Evolutionary conservation across 2,888 invertebrate species (phyloP).

Genomic region (Orthonevra nobilis): DNA sequence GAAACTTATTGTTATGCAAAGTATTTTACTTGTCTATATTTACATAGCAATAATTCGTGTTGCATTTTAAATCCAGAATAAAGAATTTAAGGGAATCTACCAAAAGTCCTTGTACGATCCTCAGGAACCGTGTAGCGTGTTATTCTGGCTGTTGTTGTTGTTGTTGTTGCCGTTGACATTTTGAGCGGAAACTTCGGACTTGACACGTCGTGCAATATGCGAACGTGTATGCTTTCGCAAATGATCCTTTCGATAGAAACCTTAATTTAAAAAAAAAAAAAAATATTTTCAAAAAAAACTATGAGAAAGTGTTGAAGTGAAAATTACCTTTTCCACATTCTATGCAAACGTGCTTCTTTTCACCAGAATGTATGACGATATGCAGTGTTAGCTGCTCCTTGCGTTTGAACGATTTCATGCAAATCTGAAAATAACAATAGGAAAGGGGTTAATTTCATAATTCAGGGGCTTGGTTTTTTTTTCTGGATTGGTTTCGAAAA

Average conservation of each 20-base stretch:
- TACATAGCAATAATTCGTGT: constrained; percentile 24
- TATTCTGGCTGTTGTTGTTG: constrained; percentile 79
- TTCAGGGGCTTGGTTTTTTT: no score
- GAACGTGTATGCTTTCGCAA: constrained; percentile 91
- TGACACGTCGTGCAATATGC: constrained; percentile 91
- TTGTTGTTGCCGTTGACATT: constrained; percentile 78
- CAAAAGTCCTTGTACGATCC: constrained; percentile 81
- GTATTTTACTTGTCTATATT: constrained; percentile 16
- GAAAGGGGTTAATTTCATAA: no score
- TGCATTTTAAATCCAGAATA: constrained; percentile 23
- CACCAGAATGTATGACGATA: constrained; percentile 94
- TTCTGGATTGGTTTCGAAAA: no score
- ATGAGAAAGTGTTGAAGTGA: neutral
- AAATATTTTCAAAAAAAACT: no score
- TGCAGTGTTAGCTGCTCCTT: constrained; percentile 94
- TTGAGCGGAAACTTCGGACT: constrained; percentile 90
- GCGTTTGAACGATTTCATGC: constrained; percentile 92
- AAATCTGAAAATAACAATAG: constrained; percentile 82
- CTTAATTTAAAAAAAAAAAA: constrained; percentile 75
- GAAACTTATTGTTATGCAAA: constrained; percentile 44
- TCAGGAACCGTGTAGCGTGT: constrained; percentile 80
- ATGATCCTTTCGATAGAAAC: constrained; percentile 94
- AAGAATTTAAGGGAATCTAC: constrained; percentile 79
- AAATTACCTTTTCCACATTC: constrained; percentile 91
- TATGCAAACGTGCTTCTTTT: constrained; percentile 91